Conservation (phyloP, 2,113 vertebrate species). For the Rattus rattus region DNA sequence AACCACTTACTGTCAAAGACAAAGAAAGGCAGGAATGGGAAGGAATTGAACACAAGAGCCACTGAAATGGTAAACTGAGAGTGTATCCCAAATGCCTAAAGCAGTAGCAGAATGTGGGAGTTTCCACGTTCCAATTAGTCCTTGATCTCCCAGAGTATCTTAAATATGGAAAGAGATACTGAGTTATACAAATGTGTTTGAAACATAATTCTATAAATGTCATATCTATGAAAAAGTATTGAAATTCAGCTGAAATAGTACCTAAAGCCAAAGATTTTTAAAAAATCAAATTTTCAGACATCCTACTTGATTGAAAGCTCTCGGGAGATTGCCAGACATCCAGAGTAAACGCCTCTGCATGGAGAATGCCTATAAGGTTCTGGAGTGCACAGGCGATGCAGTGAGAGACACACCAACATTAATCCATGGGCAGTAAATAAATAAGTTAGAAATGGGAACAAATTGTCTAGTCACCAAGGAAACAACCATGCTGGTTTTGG, state of each 20-base stretch:
- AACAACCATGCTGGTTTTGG: not conserved
- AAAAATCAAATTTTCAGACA: not conserved
- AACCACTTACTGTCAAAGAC: constrained; percentile 42
- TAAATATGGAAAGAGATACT: not conserved
- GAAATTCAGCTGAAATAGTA: not conserved
- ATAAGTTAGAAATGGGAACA: not conserved
- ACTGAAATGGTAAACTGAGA: constrained; percentile 20
- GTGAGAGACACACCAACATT: not conserved
- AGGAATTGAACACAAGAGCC: not conserved
- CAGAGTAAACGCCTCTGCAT: not conserved
- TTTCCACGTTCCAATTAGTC: not conserved
- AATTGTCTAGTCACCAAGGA: not conserved
- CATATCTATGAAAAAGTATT: not conserved
- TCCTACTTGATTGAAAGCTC: not conserved
- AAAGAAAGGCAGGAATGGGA: constrained; percentile 1
- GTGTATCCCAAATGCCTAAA: not conserved
- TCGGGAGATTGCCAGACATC: not conserved
- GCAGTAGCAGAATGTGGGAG: not conserved
- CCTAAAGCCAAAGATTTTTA: not conserved
- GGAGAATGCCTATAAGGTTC: not conserved
- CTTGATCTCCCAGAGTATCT: not conserved
- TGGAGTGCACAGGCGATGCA: not conserved
- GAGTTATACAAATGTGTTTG: not conserved
- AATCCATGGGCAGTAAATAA: not conserved
- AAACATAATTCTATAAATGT: not conserved